phyloP scores from a whole-genome alignment of 2,113 vertebrate species.

The Pholis gunnellus region DNA sequence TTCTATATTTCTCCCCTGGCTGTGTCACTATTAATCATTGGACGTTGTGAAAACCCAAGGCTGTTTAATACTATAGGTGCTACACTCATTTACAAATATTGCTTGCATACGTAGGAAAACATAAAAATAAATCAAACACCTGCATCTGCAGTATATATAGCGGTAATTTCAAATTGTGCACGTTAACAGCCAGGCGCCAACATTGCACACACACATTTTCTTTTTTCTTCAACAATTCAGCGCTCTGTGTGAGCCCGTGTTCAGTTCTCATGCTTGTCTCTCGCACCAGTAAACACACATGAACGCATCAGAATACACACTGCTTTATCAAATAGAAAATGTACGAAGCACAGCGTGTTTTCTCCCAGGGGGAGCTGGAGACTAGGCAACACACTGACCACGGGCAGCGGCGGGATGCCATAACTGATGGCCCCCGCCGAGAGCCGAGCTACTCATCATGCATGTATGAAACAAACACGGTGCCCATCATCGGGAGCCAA shows the following conservation, averaged over 20 bases:
- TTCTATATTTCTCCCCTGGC: constrained; percentile 75
- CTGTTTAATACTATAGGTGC: constrained; percentile 58
- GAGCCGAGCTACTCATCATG: constrained; percentile 74
- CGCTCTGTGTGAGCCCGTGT: constrained; percentile 32
- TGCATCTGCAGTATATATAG: background rate
- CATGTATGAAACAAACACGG: constrained; percentile 76
- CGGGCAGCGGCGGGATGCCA: constrained; percentile 53
- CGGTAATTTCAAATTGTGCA: constrained; percentile 2
- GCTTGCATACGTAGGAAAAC: background rate
- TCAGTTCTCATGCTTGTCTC: constrained; percentile 52
- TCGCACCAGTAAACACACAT: constrained; percentile 52
- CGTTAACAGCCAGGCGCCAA: background rate
- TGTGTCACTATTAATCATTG: constrained; percentile 82
- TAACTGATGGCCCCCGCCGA: constrained; percentile 62
- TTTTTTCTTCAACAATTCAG: constrained; percentile 24
- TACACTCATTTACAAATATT: constrained; percentile 18
- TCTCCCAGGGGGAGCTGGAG: constrained; percentile 49
- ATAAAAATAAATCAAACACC: background rate
- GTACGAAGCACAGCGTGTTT: constrained; percentile 65
- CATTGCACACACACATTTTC: background rate
- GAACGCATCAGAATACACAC: constrained; percentile 48
- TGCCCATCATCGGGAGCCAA: constrained; percentile 72
- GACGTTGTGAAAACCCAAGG: constrained; percentile 68
- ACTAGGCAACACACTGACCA: constrained; percentile 63
- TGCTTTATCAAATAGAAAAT: constrained; percentile 60